phyloP scores from a whole-genome alignment of 2,113 vertebrate genomes.

The Coryphaenoides rupestris region DNA sequence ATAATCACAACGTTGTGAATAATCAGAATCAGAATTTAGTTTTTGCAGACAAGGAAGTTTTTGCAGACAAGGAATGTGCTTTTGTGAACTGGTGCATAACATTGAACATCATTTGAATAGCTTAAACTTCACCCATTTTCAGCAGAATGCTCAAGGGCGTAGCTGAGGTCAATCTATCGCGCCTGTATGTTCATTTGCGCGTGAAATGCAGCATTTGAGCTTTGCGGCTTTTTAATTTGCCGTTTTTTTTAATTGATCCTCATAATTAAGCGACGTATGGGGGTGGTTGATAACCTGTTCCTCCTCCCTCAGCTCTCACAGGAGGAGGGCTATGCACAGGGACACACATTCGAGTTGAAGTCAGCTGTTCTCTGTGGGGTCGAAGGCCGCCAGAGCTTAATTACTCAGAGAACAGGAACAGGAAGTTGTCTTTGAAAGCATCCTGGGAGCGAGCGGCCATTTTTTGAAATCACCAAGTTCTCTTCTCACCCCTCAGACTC shows the following conservation, averaged over 20 bases:
- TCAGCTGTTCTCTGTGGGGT: conserved; percentile 41
- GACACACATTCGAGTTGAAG: conserved; percentile 29
- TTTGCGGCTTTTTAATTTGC: background rate
- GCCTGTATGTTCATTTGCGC: too few species aligned
- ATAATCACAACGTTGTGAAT: too few species aligned
- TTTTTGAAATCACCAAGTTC: conserved; percentile 47
- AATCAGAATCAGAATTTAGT: too few species aligned
- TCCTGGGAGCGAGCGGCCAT: conserved; percentile 30
- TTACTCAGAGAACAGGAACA: conserved; percentile 45
- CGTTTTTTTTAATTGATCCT: background rate
- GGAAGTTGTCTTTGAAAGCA: conserved; percentile 37
- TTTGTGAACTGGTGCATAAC: too few species aligned
- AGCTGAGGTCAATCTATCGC: too few species aligned
- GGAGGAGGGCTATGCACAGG: background rate
- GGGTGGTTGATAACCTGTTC: background rate
- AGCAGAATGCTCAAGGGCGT: too few species aligned
- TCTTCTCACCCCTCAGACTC: conserved; percentile 43
- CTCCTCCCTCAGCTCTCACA: background rate
- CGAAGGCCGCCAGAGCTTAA: conserved; percentile 41
- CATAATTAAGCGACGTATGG: background rate
- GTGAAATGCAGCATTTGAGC: too few species aligned
- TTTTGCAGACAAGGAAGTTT: too few species aligned
- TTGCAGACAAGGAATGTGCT: too few species aligned
- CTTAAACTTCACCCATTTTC: too few species aligned
- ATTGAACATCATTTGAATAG: too few species aligned